A percentile compares a stretch with the other conserved stretches of the same genome.
These are phyloP conservation scores for Artibeus lituratus DNA, from an alignment of 2,797 vertebrate genomes.

Conservation along the genomic window DNA sequence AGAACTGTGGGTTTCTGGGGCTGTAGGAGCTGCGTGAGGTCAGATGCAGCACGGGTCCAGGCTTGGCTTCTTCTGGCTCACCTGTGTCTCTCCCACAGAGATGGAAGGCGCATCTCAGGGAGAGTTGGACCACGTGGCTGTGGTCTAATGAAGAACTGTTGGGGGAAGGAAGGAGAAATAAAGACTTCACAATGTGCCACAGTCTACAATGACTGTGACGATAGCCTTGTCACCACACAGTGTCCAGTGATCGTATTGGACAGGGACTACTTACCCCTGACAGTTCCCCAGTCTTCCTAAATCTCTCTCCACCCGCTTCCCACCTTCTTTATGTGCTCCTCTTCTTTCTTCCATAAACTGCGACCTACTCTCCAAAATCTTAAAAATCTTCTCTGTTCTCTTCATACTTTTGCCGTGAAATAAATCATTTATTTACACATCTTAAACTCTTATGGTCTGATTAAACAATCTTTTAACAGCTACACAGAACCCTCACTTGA, in stretches of 20 bases:
- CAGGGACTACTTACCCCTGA: neutral
- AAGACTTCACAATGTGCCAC: neutral
- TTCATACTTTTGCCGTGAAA: neutral
- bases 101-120: neutral
- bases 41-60: neutral
- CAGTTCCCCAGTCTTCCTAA: neutral
- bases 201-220: neutral
- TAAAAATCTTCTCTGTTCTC: neutral
- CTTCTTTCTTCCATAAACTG: neutral
- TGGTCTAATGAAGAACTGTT: neutral
- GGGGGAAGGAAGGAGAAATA: neutral
- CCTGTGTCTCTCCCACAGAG: accelerated
- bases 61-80: neutral
- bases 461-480: neutral
- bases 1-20: neutral
- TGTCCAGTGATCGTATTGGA: accelerated
- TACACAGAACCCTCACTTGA: neutral
- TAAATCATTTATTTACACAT: neutral
- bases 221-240: neutral
- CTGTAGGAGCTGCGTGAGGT: accelerated
- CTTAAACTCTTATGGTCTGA: neutral
- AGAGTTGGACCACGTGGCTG: neutral
- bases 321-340: neutral
- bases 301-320: neutral
- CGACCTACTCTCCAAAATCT: neutral